Evolutionary conservation across 2,888 invertebrate species (phyloP).

Genomic region (Dorcus parallelipipedus): DNA sequence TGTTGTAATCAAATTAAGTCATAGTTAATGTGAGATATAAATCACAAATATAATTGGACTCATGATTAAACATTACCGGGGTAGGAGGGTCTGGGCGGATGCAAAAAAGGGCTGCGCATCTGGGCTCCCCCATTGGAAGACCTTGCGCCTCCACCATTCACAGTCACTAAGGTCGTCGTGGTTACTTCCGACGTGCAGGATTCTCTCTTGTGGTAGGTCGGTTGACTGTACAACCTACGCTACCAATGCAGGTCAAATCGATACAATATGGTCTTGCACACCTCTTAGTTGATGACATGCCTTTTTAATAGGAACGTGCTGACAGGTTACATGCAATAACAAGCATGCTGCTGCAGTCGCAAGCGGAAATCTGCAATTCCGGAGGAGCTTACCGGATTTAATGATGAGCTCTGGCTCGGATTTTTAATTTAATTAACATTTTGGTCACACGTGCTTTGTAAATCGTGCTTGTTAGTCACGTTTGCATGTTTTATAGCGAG

Average conservation of each 20-base stretch:
- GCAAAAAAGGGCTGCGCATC: conserved; percentile 39
- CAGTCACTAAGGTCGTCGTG: conserved; percentile 68
- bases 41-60: not conserved
- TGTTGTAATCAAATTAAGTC: too few relatives aligned
- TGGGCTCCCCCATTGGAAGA: conserved; percentile 26
- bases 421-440: too few relatives aligned
- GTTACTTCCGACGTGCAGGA: conserved; percentile 77
- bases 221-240: conserved; percentile 69
- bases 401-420: too few relatives aligned
- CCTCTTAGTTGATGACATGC: too few relatives aligned
- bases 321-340: not conserved
- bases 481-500: too few relatives aligned
- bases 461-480: too few relatives aligned
- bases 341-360: not conserved
- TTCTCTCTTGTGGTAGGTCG: conserved; percentile 71
- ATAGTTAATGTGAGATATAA: too few relatives aligned
- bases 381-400: too few relatives aligned
- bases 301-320: too few relatives aligned
- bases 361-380: not conserved
- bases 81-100: conserved; percentile 34
- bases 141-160: conserved; percentile 38
- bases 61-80: conserved; percentile 24
- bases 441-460: too few relatives aligned
- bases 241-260: conserved; percentile 28
- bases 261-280: conserved; percentile 13